phyloP scores from a whole-genome alignment of 2,888 invertebrate species.

The Orchesella flavescens region DNA sequence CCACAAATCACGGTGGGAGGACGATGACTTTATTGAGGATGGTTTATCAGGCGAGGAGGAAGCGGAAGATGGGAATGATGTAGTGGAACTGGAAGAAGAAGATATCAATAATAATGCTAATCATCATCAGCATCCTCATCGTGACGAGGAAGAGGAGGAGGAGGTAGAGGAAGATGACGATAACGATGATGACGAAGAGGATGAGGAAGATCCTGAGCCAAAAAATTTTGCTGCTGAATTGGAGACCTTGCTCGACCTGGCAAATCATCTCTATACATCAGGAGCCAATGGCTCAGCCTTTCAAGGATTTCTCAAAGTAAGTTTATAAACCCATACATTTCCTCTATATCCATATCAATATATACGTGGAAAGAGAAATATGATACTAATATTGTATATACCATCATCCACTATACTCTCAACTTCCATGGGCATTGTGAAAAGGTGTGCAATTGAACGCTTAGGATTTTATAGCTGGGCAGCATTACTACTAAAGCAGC shows the following conservation, averaged over 20 bases:
- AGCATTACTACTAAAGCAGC: not conserved
- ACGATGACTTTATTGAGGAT: slow-evolving; percentile 41
- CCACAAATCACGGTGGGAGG: slow-evolving; percentile 5
- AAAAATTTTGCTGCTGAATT: slow-evolving; percentile 62
- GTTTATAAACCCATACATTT: slow-evolving; percentile 8
- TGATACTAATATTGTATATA: not conserved
- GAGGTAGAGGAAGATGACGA: slow-evolving; percentile 56
- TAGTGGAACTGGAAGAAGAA: slow-evolving; percentile 42
- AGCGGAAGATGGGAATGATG: slow-evolving; percentile 45
- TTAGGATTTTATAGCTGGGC: too few relatives aligned
- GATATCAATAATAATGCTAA: slow-evolving; percentile 33
- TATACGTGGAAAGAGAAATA: not conserved
- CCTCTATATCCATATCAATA: not conserved
- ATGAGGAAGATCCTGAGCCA: slow-evolving; percentile 42
- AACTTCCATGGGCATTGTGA: not conserved
- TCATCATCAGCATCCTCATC: slow-evolving; percentile 21
- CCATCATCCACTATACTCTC: too few relatives aligned
- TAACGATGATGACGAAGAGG: slow-evolving; percentile 27
- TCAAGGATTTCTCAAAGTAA: slow-evolving; percentile 65
- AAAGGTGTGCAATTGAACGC: slow-evolving; percentile 11
- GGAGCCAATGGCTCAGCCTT: slow-evolving; percentile 53
- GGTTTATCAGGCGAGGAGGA: slow-evolving; percentile 56
- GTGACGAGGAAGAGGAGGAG: slow-evolving; percentile 29
- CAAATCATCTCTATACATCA: slow-evolving; percentile 69
- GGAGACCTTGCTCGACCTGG: slow-evolving; percentile 68